Evolutionary conservation across 2,888 invertebrate genomes (phyloP), one percentile per base, ranked within the genome.

Genomic region (Cepaea hortensis): DNA sequence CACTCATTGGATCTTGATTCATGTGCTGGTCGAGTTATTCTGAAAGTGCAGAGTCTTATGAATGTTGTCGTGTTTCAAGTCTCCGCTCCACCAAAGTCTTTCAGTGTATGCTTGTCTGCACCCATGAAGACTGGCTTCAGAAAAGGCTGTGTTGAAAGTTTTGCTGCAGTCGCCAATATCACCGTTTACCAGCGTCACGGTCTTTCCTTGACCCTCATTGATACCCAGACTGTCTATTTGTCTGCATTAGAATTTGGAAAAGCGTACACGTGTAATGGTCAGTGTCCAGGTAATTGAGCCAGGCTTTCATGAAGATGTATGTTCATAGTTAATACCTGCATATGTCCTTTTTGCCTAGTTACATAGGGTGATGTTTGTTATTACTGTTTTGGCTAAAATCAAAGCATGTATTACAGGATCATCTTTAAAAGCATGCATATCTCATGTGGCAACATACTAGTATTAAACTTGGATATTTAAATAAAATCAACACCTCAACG

Each of bases 191-290:
- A 83, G 35, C 83, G 89, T 62, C 20, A 50, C 62, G 50, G 85
- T 7, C 65, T 82, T 5, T 86, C 62, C 5, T 73, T 55, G 75
- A 76, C 35, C 48, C 55, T 82, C n/a, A 82, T 90, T 11, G 92
- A 93, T 62, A 81, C 82, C 20, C 90, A 91, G 50, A 87, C 80
- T 6, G 88, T 93, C 61, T 50, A 46, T 9, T 62, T 87, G 7
- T 85, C 90, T n/a, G 92, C 91, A 11, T 72, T 93, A 13, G 93
- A 93, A 88, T 93, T 93, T 88, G 92, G 93, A 18, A 92, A 91
- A 11, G 46, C 50, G 3, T 90, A 90, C 87, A 91, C 90, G 15
- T 93, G 93, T 84, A 86, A 90, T 61, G 85, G 90, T 11, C 88
- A 87, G 82, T 92, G 91, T 83, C 85, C 89, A 11, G 55, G 18